Evolutionary conservation across 2,888 invertebrate genomes (phyloP), one percentile per base, ranked within the genome.

Genomic region (Ganaspis brasiliensis): DNA sequence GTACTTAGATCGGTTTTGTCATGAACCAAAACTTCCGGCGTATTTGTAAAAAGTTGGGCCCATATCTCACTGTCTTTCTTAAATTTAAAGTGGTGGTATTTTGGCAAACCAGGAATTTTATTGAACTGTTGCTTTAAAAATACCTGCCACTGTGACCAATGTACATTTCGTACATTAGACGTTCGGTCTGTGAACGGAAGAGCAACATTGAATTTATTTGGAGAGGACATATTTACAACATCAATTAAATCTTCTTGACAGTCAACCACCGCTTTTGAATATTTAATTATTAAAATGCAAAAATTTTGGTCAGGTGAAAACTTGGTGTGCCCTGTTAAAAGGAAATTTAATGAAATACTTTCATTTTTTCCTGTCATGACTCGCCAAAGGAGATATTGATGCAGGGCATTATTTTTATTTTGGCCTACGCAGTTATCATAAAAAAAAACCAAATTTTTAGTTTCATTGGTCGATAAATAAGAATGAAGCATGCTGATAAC

Each of bases 381-480:
- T 3, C 71, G 49, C 71, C 71, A 71, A 12, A 71, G 52, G 1
- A 71, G 16, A 49, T 71, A 71, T 24, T 49, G 45, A 1, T 49
- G 9, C 19, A 71, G 9, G 5, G 52, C 52, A 31, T 72, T 72
- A 72, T 72, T 72, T 49, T 72, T 72, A 16, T 72, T 72, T 26
- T 40, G 67, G 2, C 67, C 40, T 4, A 67, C 67, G 14, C 67
- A 67, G n/a, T 67, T 40, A n/a, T 67, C 67, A 14, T 12, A 12
- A 45, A 45, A 45, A 12, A 45, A n/a, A 3, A 45, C 45, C 12
- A 45, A 4, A 14, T 45, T 45, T 31, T 31, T 31, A 4, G 31
- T 31, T 4, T 2, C 3, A 6, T 31, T 31, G 2, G 2, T 31
- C 6, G 2, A 2, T 6, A 31, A 31, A 31, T 31, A 31, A 31